Conservation (phyloP, 2,888 invertebrate genomes). For the Azorinus chamasolen region DNA sequence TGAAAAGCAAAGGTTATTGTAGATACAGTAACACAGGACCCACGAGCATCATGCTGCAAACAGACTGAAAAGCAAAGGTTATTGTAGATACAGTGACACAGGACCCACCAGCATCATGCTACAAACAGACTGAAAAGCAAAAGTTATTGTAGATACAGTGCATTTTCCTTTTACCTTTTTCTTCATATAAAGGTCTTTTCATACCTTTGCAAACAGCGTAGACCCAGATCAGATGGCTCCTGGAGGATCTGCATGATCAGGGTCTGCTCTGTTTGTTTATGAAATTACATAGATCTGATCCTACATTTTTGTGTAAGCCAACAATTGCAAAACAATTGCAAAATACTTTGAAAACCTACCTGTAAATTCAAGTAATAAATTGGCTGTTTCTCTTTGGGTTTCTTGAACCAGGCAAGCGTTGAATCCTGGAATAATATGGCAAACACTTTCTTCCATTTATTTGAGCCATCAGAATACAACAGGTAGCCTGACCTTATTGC, state of each 20-base stretch:
- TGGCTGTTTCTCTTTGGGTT: constrained; percentile 39
- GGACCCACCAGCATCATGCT: constrained; percentile 55
- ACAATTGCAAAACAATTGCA: too few species aligned
- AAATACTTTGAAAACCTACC: constrained; percentile 9
- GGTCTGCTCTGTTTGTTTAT: too few species aligned
- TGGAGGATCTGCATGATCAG: too few species aligned
- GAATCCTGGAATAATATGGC: constrained; percentile 51
- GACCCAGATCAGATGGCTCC: too few species aligned
- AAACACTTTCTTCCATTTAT: constrained; percentile 56
- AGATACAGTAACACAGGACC: constrained; percentile 56
- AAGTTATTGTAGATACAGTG: too few species aligned
- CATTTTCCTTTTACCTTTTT: too few species aligned
- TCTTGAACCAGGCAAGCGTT: constrained; percentile 52
- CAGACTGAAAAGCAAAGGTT: constrained; percentile 43
- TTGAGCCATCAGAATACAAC: constrained; percentile 28
- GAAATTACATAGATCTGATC: too few species aligned
- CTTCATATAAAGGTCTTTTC: too few species aligned
- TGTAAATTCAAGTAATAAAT: constrained; percentile 10
- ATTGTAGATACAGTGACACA: too few species aligned
- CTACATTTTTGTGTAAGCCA: too few species aligned
- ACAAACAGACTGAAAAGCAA: constrained; percentile 47
- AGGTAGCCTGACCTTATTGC: constrained; percentile 49
- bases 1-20: too few species aligned
- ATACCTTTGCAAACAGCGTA: too few species aligned
- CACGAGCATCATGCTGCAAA: constrained; percentile 53